Conservation (phyloP, 2,113 vertebrate genomes). For the Brachyhypopomus occidentalis region DNA sequence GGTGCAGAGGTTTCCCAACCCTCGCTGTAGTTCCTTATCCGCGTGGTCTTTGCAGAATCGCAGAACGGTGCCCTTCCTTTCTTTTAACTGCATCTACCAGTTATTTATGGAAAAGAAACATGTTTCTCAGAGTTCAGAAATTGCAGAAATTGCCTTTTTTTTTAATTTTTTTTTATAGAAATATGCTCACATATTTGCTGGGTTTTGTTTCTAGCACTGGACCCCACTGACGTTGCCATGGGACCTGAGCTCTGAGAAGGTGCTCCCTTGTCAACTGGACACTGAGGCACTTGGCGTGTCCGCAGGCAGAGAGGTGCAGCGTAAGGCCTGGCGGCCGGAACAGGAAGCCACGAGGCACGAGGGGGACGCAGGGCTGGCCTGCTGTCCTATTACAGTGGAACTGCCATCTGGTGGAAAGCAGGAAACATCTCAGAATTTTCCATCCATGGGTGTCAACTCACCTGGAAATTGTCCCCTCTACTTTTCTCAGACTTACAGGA, state of each 20-base stretch:
- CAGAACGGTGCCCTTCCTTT: slow-evolving; percentile 16
- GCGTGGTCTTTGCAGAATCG: not conserved
- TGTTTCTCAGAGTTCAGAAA: not conserved
- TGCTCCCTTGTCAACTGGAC: slow-evolving; percentile 25
- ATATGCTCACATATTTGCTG: not conserved
- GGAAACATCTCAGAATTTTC: not conserved
- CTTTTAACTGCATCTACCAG: not conserved
- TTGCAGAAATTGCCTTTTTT: not conserved
- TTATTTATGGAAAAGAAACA: not conserved
- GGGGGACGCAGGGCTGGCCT: no score
- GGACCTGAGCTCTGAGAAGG: not conserved
- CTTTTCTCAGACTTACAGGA: not conserved
- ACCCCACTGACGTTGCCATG: not conserved
- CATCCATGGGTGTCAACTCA: not conserved
- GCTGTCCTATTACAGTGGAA: not conserved
- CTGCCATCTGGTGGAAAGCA: not conserved
- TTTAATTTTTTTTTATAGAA: not conserved
- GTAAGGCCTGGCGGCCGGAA: no score
- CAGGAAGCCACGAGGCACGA: not conserved
- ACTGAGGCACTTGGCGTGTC: not conserved
- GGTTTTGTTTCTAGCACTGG: not conserved
- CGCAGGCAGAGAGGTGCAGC: not conserved
- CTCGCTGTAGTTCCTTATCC: slow-evolving; percentile 30
- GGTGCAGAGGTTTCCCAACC: slow-evolving; percentile 31
- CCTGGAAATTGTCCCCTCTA: not conserved